Evolutionary conservation across 2,113 vertebrate species (phyloP).

Genomic region (Gallinago paraguaiae): DNA sequence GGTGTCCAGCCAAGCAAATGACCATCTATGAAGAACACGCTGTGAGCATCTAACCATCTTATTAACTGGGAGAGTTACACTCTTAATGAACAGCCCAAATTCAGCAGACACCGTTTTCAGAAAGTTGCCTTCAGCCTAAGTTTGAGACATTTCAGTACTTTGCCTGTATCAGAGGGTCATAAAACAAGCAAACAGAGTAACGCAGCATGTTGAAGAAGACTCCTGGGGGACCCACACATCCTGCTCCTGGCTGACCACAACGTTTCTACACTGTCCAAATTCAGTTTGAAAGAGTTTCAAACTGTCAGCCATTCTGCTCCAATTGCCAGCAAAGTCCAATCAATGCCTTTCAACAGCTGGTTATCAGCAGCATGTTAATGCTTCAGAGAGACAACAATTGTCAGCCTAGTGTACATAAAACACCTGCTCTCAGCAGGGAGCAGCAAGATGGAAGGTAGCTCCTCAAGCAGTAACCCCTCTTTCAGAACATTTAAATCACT

Average conservation of each 20-base stretch:
- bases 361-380: conserved; percentile 42
- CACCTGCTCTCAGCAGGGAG: conserved; percentile 56
- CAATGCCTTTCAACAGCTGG: conserved; percentile 13
- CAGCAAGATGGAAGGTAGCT: background rate
- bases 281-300: background rate
- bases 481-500: background rate
- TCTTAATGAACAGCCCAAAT: background rate
- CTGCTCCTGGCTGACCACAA: conserved; percentile 23
- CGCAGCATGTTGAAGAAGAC: background rate
- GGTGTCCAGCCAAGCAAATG: fast-evolving
- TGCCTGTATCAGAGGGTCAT: background rate
- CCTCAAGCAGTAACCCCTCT: background rate
- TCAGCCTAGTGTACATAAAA: conserved; percentile 28
- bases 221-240: background rate
- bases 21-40: background rate
- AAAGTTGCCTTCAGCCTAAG: background rate
- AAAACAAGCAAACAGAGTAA: background rate
- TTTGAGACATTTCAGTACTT: background rate
- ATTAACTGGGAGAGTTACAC: background rate
- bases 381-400: conserved; percentile 20
- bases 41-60: background rate
- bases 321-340: background rate
- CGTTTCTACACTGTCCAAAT: background rate
- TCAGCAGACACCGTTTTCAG: background rate
- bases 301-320: conserved; percentile 16